Conservation (phyloP, 2,113 vertebrate genomes). For the Colistium nudipinnis region DNA sequence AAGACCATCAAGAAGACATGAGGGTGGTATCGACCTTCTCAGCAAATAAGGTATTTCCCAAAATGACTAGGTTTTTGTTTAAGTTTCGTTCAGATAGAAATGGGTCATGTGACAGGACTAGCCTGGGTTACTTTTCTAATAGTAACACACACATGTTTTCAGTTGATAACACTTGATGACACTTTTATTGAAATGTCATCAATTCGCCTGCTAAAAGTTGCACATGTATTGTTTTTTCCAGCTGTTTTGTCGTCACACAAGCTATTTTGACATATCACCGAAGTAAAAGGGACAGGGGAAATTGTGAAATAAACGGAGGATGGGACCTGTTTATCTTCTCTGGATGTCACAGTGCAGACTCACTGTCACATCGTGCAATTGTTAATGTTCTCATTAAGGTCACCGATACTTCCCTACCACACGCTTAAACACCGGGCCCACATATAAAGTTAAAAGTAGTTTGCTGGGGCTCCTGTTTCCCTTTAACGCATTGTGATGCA, state of each 20-base stretch:
- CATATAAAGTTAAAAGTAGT: background rate
- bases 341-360: background rate
- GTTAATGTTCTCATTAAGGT: conserved; percentile 11
- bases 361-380: background rate
- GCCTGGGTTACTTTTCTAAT: background rate
- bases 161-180: no score
- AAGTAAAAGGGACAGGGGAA: background rate
- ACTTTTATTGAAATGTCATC: no score
- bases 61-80: background rate
- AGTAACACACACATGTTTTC: background rate
- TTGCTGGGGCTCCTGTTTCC: background rate
- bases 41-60: background rate
- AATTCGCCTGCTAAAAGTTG: background rate
- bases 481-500: background rate
- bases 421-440: no score
- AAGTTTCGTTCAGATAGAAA: background rate
- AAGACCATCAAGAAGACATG: background rate
- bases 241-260: background rate
- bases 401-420: conserved; percentile 7
- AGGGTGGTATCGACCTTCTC: background rate
- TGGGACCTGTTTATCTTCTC: background rate
- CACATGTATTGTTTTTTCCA: background rate
- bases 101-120: background rate
- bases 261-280: conserved; percentile 3
- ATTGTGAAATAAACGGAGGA: background rate